Evolutionary conservation across 23 tunicate genomes (phyloP).

Genomic region (Styela clava): DNA sequence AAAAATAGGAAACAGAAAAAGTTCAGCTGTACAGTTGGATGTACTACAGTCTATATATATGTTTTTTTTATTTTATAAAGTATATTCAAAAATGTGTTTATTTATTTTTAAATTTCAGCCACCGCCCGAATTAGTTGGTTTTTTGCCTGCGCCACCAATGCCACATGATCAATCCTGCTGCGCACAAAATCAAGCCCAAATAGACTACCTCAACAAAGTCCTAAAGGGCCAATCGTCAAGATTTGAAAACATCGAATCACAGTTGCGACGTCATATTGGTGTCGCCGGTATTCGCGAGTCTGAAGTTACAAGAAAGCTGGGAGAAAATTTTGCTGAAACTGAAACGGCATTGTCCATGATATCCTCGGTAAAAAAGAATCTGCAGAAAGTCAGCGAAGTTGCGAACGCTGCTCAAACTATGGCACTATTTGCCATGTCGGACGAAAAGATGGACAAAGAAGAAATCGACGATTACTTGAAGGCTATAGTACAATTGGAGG

Average conservation of each 20-base stretch:
- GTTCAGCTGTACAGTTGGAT: no score
- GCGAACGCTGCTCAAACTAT: slow-evolving; percentile 11
- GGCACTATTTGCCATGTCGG: neutral
- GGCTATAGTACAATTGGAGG: neutral
- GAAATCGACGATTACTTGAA: slow-evolving; percentile 5
- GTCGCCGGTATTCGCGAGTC: neutral
- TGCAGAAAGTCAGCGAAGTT: neutral
- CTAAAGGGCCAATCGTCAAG: slow-evolving; percentile 5
- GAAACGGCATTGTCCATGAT: neutral
- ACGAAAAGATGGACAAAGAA: neutral
- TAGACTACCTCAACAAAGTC: neutral
- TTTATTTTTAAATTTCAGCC: neutral
- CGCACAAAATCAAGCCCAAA: slow-evolving; percentile 5
- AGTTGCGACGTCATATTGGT: neutral
- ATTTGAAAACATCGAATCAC: neutral
- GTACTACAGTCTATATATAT: no score
- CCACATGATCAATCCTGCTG: slow-evolving; percentile 7
- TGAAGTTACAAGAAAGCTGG: slow-evolving; percentile 5
- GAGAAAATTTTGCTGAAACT: neutral
- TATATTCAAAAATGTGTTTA: no score
- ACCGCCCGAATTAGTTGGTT: neutral
- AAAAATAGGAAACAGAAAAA: no score
- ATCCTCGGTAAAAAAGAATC: neutral
- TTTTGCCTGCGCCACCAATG: neutral
- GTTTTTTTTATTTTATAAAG: neutral